A percentile compares a stretch with the other conserved stretches of the same genome.
Conservation (phyloP, 2,888 invertebrate species). For the Campoletis raptor region DNA sequence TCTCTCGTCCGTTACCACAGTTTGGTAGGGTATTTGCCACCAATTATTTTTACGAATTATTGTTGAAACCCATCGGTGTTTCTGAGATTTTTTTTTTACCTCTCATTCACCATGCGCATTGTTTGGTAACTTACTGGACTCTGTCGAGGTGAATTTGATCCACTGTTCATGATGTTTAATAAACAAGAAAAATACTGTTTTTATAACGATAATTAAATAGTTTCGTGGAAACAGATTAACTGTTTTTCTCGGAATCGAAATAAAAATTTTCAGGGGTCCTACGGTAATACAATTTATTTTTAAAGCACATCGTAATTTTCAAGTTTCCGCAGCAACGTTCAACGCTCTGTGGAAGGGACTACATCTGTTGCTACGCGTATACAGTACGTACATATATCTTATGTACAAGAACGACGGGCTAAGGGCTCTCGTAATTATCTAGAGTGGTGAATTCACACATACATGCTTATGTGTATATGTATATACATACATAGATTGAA, state of each 20-base stretch:
- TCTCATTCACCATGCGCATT: neutral
- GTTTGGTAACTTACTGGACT: neutral
- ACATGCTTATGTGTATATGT: neutral
- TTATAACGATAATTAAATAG: neutral
- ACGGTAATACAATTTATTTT: neutral
- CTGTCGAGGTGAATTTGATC: neutral
- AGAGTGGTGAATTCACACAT: conserved; percentile 54
- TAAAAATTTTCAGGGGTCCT: neutral
- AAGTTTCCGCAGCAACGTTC: neutral
- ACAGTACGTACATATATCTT: conserved; percentile 26
- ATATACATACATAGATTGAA: conserved; percentile 48
- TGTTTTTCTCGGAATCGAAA: neutral
- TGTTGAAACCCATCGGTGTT: neutral
- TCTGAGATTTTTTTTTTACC: neutral
- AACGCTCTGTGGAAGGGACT: neutral
- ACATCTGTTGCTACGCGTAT: conserved; percentile 13
- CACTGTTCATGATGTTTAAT: neutral
- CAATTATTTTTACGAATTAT: conserved; percentile 1
- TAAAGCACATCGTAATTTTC: neutral
- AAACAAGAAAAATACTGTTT: neutral
- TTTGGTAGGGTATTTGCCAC: conserved; percentile 10
- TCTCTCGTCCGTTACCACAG: neutral
- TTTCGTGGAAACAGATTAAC: neutral
- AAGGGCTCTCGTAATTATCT: conserved; percentile 66
- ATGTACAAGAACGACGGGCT: conserved; percentile 30